phyloP scores from a whole-genome alignment of 2,888 invertebrate species.

The Anticlea derivata region DNA sequence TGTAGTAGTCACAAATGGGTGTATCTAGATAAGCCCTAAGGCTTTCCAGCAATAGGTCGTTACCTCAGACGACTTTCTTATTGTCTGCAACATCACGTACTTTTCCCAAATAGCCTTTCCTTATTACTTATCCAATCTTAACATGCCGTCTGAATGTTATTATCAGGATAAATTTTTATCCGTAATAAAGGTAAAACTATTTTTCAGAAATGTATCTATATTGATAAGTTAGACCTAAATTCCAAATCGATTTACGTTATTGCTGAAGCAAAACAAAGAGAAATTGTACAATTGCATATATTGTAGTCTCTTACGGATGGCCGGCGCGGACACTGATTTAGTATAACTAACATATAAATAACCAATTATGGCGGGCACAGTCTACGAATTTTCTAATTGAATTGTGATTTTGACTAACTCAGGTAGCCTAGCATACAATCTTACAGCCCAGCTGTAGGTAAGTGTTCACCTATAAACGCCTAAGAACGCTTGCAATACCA shows the following conservation, averaged over 20 bases:
- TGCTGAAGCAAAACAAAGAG: too few species aligned
- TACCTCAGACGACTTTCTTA: conserved; percentile 49
- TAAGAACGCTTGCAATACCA: too few species aligned
- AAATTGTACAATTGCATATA: conserved; percentile 25
- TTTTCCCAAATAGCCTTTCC: conserved; percentile 43
- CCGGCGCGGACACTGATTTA: too few species aligned
- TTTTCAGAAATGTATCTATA: conserved; percentile 14
- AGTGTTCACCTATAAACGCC: too few species aligned
- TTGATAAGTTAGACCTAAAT: too few species aligned
- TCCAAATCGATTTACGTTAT: too few species aligned
- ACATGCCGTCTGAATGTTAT: conserved; percentile 45
- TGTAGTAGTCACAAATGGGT: neutral
- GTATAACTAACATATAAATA: too few species aligned
- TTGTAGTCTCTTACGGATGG: neutral
- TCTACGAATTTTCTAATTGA: too few species aligned
- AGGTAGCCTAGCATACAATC: too few species aligned
- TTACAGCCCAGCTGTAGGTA: too few species aligned
- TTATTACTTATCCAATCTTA: conserved; percentile 46
- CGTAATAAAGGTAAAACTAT: conserved; percentile 30
- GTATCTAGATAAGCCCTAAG: conserved; percentile 15
- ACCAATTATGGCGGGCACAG: too few species aligned
- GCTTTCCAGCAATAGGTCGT: conserved; percentile 44
- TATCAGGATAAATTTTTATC: conserved; percentile 45
- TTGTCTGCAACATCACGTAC: conserved; percentile 49
- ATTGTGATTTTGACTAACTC: too few species aligned